phyloP scores from a whole-genome alignment of 1,140 invertebrate species.

The Mylabris phalerata region DNA sequence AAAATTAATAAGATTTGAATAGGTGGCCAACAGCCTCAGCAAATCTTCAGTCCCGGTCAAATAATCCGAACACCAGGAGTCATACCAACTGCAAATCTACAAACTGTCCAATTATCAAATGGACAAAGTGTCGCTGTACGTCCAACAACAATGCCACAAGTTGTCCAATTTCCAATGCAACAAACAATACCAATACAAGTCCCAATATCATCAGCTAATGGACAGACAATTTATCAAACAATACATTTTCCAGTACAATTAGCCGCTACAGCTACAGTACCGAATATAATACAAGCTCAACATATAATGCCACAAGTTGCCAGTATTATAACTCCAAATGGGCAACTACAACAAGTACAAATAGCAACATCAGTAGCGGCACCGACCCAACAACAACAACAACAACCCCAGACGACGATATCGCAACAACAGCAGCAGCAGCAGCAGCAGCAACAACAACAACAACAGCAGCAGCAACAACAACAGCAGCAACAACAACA shows the following conservation, averaged over 20 bases:
- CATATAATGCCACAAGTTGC: constrained; percentile 63
- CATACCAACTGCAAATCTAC: constrained; percentile 31
- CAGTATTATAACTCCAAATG: constrained; percentile 78
- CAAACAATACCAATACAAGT: constrained; percentile 88
- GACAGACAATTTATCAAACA: constrained; percentile 89
- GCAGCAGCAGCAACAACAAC: constrained; percentile 17
- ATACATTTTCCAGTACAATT: constrained; percentile 84
- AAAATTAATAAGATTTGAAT: constrained; percentile 13
- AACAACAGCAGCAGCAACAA: constrained; percentile 23
- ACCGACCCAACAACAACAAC: constrained; percentile 5
- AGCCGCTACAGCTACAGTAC: constrained; percentile 50
- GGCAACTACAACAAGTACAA: constrained; percentile 70
- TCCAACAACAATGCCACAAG: constrained; percentile 43
- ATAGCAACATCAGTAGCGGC: constrained; percentile 49
- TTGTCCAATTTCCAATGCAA: constrained; percentile 73
- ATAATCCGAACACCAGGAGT: constrained; percentile 36
- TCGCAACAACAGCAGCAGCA: constrained; percentile 47
- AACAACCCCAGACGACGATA: constrained; percentile 22
- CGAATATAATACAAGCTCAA: constrained; percentile 49
- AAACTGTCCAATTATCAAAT: constrained; percentile 51
- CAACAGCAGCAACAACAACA: constrained; percentile 29
- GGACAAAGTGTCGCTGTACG: constrained; percentile 67
- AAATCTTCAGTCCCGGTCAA: constrained; percentile 40
- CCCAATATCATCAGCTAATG: constrained; percentile 80
- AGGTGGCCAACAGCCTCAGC: constrained; percentile 47